phyloP scores from a whole-genome alignment of 2,888 invertebrate genomes.

The Caenorhabditis becei region DNA sequence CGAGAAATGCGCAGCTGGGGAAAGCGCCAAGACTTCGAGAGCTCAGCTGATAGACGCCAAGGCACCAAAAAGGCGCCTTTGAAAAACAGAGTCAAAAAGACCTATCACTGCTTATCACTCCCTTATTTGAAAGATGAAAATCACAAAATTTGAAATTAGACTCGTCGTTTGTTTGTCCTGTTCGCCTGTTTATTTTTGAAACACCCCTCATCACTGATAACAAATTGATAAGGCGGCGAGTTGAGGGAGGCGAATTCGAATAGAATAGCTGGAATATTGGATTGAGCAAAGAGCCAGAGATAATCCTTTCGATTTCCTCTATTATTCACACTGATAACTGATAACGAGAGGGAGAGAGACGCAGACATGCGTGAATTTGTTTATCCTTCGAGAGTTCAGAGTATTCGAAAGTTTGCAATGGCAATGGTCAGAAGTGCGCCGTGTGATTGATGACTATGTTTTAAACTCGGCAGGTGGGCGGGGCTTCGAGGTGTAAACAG shows the following conservation, averaged over 20 bases:
- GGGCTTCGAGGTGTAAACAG: conserved; percentile 5
- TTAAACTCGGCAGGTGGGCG: conserved; percentile 43
- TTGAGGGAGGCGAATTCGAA: background rate
- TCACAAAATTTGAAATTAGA: background rate
- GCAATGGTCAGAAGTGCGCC: background rate
- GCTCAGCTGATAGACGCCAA: too few relatives aligned
- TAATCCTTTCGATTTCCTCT: too few relatives aligned
- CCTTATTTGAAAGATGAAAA: background rate
- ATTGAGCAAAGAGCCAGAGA: too few relatives aligned
- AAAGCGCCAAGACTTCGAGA: too few relatives aligned
- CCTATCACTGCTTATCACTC: too few relatives aligned
- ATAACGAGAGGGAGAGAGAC: background rate
- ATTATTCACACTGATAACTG: too few relatives aligned
- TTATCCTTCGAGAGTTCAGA: background rate
- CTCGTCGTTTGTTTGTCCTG: background rate
- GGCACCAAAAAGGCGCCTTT: background rate
- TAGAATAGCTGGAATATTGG: background rate
- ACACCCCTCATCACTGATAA: background rate
- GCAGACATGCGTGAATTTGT: background rate
- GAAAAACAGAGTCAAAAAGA: background rate
- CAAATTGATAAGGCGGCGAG: background rate
- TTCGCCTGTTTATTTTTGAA: conserved; percentile 10
- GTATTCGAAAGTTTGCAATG: too few relatives aligned
- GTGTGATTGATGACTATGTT: conserved; percentile 30
- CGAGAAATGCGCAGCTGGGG: too few relatives aligned